Percentiles rank a stretch among this genome's conserved stretches.
Evolutionary conservation across 2,113 vertebrate genomes (phyloP).

Genomic region (Canis aureus): DNA sequence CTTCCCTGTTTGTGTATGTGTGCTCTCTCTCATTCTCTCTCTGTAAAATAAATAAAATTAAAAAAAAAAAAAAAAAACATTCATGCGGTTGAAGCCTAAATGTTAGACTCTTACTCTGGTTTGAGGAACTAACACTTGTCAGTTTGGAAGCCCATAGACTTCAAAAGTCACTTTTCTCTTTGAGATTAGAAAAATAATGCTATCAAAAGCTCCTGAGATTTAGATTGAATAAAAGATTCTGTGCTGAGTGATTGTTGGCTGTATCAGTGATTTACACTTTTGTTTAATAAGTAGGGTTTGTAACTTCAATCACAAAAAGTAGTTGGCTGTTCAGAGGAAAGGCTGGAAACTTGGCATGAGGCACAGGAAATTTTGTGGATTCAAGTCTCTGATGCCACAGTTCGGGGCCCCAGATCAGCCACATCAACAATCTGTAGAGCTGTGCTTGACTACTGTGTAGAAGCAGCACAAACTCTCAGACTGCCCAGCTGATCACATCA

Average conservation of each 20-base stretch:
- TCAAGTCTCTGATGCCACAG: background rate
- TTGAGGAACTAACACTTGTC: constrained; percentile 16
- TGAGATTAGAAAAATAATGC: background rate
- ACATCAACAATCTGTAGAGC: background rate
- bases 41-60: too few relatives aligned
- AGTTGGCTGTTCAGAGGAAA: background rate
- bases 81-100: background rate
- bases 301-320: background rate
- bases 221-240: background rate
- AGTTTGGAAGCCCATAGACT: background rate
- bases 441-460: background rate
- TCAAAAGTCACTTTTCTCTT: constrained; percentile 28
- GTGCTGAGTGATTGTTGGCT: background rate
- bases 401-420: background rate
- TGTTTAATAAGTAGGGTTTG: background rate
- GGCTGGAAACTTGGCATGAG: background rate
- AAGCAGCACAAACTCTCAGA: background rate
- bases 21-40: too few relatives aligned
- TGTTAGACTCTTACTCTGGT: background rate
- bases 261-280: constrained; percentile 12
- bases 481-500: background rate
- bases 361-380: background rate
- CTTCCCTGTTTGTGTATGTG: too few relatives aligned
- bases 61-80: background rate
- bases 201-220: background rate